Evolutionary conservation across 2,797 vertebrate genomes (phyloP).

Genomic region (Danio choprae): DNA sequence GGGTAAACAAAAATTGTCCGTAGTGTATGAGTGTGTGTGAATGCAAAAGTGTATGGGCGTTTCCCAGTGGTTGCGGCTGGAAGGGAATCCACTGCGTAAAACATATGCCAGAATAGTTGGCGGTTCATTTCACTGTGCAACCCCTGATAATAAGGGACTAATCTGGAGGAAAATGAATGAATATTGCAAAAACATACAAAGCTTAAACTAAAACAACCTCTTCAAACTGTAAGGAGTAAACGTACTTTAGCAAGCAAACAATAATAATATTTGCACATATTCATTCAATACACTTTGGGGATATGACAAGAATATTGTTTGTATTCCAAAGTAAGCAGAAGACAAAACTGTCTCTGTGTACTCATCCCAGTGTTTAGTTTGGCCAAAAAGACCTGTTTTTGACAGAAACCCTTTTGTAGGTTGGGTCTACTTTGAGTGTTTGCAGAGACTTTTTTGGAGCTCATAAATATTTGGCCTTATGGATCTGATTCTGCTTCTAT

Average conservation of each 20-base stretch:
- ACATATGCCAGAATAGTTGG: too few relatives aligned
- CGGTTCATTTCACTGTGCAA: too few relatives aligned
- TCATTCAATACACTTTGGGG: slow-evolving; percentile 1
- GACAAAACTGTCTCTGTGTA: slow-evolving; percentile 48
- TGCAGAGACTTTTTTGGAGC: slow-evolving; percentile 17
- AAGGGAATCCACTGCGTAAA: too few relatives aligned
- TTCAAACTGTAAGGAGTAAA: not conserved
- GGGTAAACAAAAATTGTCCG: too few relatives aligned
- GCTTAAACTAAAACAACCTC: slow-evolving; percentile 1
- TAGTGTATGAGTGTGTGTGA: too few relatives aligned
- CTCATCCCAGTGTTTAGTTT: slow-evolving; percentile 48
- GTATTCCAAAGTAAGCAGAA: slow-evolving; percentile 47
- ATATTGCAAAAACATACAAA: not conserved
- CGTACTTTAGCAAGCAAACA: not conserved
- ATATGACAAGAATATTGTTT: slow-evolving; percentile 33
- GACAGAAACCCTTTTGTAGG: slow-evolving; percentile 12
- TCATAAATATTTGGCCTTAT: slow-evolving; percentile 5
- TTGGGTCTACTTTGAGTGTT: not conserved
- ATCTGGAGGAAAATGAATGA: too few relatives aligned
- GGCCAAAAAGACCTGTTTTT: slow-evolving; percentile 16
- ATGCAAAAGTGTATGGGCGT: too few relatives aligned
- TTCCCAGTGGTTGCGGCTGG: too few relatives aligned
- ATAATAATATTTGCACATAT: slow-evolving; percentile 12
- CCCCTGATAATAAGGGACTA: too few relatives aligned
- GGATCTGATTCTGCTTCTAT: not conserved